Conservation (phyloP, 2,888 invertebrate genomes). For the Macrostomum cliftonense region DNA sequence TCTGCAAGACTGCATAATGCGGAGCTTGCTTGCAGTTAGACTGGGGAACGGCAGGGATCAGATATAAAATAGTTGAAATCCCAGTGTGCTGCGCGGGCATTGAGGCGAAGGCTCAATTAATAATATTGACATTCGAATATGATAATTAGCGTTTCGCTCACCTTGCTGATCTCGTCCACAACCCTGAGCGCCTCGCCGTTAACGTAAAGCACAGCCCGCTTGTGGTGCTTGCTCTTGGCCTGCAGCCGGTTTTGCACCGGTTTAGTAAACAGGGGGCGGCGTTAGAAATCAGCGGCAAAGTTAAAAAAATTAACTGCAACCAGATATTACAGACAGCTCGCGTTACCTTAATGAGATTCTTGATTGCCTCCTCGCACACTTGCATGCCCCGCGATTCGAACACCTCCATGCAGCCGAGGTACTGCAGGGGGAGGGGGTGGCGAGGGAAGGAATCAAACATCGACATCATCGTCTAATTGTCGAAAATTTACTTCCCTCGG, state of each 20-base stretch:
- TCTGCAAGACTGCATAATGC: too few species aligned
- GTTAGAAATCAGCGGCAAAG: background rate
- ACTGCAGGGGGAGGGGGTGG: slow-evolving; percentile 42
- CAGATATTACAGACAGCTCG: slow-evolving; percentile 26
- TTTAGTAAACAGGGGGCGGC: background rate
- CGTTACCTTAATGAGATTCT: slow-evolving; percentile 64
- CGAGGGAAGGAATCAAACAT: too few species aligned
- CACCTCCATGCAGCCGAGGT: slow-evolving; percentile 94
- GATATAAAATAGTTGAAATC: too few species aligned
- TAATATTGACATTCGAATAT: background rate
- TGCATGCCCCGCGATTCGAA: slow-evolving; percentile 98
- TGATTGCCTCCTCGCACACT: slow-evolving; percentile 94
- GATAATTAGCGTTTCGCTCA: slow-evolving; percentile 17
- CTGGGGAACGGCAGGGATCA: too few species aligned
- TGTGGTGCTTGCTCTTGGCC: slow-evolving; percentile 12
- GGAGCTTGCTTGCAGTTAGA: too few species aligned
- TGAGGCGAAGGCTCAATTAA: too few species aligned
- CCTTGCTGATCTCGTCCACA: slow-evolving; percentile 91
- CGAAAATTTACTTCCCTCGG: too few species aligned
- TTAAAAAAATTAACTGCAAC: too few species aligned
- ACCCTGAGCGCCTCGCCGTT: slow-evolving; percentile 72
- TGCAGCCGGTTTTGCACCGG: background rate
- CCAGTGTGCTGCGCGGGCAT: too few species aligned
- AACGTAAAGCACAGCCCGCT: slow-evolving; percentile 40
- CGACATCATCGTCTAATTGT: too few species aligned